A percentile compares a stretch with the other conserved stretches of the same genome.
Conservation (phyloP, 2,888 invertebrate species). For the Pomacea canaliculata region DNA sequence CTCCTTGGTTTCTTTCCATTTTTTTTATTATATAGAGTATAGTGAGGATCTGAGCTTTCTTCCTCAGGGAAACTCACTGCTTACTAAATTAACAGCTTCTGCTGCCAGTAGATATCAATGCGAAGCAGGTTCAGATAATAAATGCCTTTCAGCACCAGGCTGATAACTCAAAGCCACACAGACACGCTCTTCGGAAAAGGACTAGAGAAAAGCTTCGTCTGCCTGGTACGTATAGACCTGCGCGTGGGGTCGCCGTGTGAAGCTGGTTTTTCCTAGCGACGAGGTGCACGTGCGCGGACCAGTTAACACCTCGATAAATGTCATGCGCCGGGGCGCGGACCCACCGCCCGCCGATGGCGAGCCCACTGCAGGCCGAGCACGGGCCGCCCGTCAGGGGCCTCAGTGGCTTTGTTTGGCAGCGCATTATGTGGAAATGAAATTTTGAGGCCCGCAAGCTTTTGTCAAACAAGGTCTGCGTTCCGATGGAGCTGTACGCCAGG, state of each 20-base stretch:
- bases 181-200: too few species aligned
- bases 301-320: constrained; percentile 14
- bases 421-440: constrained; percentile 23
- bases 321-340: constrained; percentile 14
- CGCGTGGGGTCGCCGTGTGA: not conserved
- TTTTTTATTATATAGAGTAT: too few species aligned
- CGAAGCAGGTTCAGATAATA: too few species aligned
- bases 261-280: not conserved
- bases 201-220: too few species aligned
- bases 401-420: constrained; percentile 6
- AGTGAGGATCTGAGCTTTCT: too few species aligned
- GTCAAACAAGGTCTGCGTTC: constrained; percentile 11
- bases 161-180: too few species aligned
- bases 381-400: constrained; percentile 9
- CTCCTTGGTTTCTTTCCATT: too few species aligned
- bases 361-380: not conserved
- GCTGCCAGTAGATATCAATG: too few species aligned
- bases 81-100: too few species aligned
- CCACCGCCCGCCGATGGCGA: constrained; percentile 1
- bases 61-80: too few species aligned
- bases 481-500: constrained; percentile 8
- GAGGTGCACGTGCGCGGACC: constrained; percentile 1
- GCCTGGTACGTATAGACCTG: too few species aligned
- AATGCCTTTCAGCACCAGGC: too few species aligned
- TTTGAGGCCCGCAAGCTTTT: constrained; percentile 11